These are phyloP conservation scores for Mustela lutreola DNA, from an alignment of 2,113 vertebrate species.

Conservation along the genomic window DNA sequence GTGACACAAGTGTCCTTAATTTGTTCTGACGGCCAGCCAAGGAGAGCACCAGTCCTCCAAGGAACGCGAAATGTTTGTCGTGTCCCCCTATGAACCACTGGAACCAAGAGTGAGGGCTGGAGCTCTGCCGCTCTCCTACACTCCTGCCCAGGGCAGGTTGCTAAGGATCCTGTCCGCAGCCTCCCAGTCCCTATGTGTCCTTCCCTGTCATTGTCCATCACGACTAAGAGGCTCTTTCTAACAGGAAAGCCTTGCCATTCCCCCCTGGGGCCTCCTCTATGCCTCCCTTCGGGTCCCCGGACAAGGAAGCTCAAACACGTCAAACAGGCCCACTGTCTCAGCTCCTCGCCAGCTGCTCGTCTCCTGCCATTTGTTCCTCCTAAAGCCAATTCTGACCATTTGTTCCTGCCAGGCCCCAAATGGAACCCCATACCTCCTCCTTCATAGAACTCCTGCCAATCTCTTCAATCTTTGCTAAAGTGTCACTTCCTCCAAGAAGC, in stretches of 20 bases:
- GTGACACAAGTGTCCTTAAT: conserved; percentile 44
- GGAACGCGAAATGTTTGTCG: neutral
- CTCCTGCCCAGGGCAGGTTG: fast-evolving
- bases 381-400: conserved; percentile 59
- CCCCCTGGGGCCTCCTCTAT: fast-evolving
- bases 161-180: neutral
- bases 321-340: neutral
- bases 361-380: conserved; percentile 52
- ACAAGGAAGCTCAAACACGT: neutral
- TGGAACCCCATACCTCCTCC: neutral
- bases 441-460: neutral
- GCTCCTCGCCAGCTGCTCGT: neutral
- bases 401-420: conserved; percentile 51
- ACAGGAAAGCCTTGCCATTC: neutral
- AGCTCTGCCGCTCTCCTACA: neutral
- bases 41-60: neutral
- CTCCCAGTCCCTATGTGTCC: neutral
- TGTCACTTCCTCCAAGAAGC: conserved; percentile 69
- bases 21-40: conserved; percentile 1
- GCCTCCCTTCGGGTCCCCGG: no score
- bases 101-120: neutral
- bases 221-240: neutral
- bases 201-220: neutral
- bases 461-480: neutral
- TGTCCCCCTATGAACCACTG: neutral